These are phyloP conservation scores for Sinosuthora webbiana DNA, from an alignment of 2,113 vertebrate species.

Conservation along the genomic window DNA sequence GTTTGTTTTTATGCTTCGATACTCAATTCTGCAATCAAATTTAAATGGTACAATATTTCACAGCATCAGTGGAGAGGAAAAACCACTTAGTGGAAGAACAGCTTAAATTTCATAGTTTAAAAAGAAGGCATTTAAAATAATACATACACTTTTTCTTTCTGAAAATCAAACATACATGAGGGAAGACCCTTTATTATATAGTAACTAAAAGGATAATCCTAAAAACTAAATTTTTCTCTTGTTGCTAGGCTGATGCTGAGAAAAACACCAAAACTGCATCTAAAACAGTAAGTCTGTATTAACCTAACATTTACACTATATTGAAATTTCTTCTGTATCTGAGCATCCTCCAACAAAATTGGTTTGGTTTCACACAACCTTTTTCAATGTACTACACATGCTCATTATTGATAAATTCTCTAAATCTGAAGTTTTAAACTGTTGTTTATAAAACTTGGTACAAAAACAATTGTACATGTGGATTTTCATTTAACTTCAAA, in stretches of 20 bases:
- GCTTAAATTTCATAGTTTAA: not conserved
- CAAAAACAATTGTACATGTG: not conserved
- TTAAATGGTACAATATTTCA: not conserved
- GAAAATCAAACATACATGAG: not conserved
- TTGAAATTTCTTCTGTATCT: not conserved
- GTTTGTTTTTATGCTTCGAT: not conserved
- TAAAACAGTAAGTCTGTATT: not conserved
- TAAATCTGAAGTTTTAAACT: not conserved
- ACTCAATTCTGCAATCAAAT: not conserved
- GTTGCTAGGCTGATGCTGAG: not conserved
- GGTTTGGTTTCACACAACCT: not conserved
- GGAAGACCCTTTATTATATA: not conserved
- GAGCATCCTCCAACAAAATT: not conserved
- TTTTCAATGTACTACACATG: not conserved
- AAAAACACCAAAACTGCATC: not conserved
- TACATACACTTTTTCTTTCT: not conserved
- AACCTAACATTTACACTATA: not conserved
- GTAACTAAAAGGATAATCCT: not conserved
- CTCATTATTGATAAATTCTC: not conserved
- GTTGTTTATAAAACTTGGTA: not conserved
- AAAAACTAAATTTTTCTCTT: not conserved
- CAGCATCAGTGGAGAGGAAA: not conserved
- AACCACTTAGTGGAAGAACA: not conserved
- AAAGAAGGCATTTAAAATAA: not conserved
- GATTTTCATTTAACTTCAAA: not conserved